These are phyloP conservation scores for Ifrita kowaldi DNA, from an alignment of 2,113 vertebrate species.

Conservation along the genomic window DNA sequence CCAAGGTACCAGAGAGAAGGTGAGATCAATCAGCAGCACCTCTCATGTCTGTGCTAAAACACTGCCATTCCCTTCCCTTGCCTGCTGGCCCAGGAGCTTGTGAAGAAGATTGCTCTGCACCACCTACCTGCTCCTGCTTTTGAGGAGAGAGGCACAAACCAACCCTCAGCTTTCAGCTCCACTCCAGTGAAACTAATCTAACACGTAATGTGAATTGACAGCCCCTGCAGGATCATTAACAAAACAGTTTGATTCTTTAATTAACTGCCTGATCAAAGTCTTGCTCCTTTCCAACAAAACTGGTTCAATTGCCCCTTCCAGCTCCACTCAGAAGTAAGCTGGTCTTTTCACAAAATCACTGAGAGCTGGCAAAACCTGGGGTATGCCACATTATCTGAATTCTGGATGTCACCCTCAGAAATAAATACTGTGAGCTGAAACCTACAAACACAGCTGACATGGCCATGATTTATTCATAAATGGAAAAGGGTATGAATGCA, in stretches of 20 bases:
- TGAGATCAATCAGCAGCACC: not conserved
- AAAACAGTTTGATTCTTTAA: conserved; percentile 20
- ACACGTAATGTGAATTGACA: not conserved
- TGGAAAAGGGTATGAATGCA: not conserved
- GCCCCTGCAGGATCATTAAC: not conserved
- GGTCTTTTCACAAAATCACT: not conserved
- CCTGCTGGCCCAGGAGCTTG: not conserved
- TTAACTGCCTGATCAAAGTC: not conserved
- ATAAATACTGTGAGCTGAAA: not conserved
- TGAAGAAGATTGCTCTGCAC: not conserved
- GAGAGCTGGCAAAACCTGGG: not conserved
- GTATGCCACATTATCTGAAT: not conserved
- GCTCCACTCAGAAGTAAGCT: not conserved
- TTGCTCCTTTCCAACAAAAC: not conserved
- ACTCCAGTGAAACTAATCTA: not conserved
- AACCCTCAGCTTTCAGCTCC: not conserved
- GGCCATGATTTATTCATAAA: not conserved
- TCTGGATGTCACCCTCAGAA: not conserved
- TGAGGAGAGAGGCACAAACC: not conserved
- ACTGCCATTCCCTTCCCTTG: not conserved
- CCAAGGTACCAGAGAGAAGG: not conserved
- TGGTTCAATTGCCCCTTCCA: not conserved
- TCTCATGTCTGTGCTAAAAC: not conserved
- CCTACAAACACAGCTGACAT: not conserved
- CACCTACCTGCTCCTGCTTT: not conserved